Evolutionary conservation across 2,888 invertebrate genomes (phyloP).

Genomic region (Byasa hedistus): DNA sequence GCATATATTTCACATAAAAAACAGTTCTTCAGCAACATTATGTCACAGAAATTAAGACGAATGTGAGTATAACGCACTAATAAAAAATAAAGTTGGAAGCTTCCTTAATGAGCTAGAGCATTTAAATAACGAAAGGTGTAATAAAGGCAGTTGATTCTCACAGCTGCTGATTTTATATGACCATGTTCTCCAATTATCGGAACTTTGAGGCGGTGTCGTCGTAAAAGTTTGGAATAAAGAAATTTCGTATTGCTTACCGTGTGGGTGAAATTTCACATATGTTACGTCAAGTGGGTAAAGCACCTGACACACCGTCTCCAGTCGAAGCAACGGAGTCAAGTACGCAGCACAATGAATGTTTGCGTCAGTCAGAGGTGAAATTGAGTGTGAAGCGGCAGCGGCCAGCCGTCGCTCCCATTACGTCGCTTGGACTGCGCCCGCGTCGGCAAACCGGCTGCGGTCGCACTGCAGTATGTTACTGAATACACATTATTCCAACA

Average conservation of each 20-base stretch:
- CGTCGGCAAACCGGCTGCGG: constrained; percentile 69
- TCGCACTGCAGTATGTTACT: constrained; percentile 50
- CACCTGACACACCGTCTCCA: constrained; percentile 55
- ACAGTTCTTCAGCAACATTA: constrained; percentile 9
- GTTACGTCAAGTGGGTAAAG: constrained; percentile 37
- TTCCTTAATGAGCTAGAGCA: constrained; percentile 8
- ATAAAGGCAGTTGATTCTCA: constrained; percentile 15
- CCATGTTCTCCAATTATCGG: background rate
- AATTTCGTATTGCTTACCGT: background rate
- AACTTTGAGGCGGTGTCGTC: constrained; percentile 11
- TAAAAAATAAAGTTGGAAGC: constrained; percentile 17
- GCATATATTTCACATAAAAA: background rate
- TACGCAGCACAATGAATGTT: constrained; percentile 74
- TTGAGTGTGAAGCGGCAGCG: constrained; percentile 80
- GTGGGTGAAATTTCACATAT: background rate
- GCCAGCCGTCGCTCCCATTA: constrained; percentile 78
- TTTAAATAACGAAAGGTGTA: constrained; percentile 21
- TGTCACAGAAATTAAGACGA: constrained; percentile 20
- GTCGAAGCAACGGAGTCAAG: constrained; percentile 47
- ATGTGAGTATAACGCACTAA: background rate
- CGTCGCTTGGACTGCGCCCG: constrained; percentile 68
- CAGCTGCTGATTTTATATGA: constrained; percentile 17
- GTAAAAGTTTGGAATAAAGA: background rate
- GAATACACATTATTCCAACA: constrained; percentile 26
- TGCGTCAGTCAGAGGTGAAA: constrained; percentile 79